Evolutionary conservation across 2,797 vertebrate species (phyloP), one percentile per base, ranked within the genome.

Genomic region (Geotrypetes seraphini): DNA sequence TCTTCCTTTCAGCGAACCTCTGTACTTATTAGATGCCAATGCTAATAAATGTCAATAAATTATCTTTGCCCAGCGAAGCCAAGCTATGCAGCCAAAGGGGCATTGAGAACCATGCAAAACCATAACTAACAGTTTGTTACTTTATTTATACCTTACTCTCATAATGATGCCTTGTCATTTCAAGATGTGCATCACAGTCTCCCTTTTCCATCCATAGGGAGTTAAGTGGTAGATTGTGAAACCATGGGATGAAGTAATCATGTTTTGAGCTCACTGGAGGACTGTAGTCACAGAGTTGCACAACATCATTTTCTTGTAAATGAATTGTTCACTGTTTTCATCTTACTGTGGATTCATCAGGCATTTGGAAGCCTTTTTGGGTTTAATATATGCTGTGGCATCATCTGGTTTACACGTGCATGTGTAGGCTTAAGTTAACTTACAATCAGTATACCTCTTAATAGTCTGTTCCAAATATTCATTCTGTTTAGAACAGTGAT

Each of bases 181-280:
- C 24, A 16, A 48, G 31, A 37, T 34, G 38, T 56, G 14, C 40
- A 37, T 41, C 36, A 18, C 17, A 43, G 31, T 33, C 21, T 35
- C 45, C 39, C 50, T 31, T 11, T 52, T 25, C 36, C 28, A 12
- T 54, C 45, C 30, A 33, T 43, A 32, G 25, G 45, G 57, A 42
- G 19, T 37, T 27, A 27, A 39, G 15, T 6, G 45, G 28, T 33
- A 28, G 34, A 26, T 66, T 69, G 52, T 55, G 64, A 73, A 68
- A 57, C 54, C 15, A 13, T 5, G 3, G 23, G 7, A 21, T 70
- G 61, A 69, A 57, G 63, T 47, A 51, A 66, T 55, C 46, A 32
- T 20, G 36, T 13, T 31, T 46, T 43, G 38, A 56, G 39, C 52
- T 61, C 34, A 39, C 48, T 36, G 42, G 12, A 19, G n/a, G 39